Base-by-base conservation (phyloP, 2,113 vertebrate species). In the Sturnus vulgaris region DNA sequence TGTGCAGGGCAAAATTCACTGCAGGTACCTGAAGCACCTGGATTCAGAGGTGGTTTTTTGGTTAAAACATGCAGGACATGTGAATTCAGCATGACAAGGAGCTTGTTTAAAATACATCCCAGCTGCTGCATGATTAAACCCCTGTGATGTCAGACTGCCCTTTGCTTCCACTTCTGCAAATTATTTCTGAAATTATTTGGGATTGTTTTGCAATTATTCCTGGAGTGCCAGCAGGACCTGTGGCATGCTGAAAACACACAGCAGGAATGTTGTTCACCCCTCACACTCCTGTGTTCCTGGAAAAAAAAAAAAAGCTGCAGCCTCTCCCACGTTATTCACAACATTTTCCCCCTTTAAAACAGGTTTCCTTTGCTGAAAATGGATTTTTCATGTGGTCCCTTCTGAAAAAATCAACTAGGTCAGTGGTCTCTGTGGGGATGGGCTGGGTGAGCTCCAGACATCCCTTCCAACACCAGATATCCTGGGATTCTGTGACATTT, bases 401-500 rank as follows among this genome's bases (percentile, higher is more conserved):
- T 24, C 5, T 52, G 39, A 76, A 90, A 56, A 40, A 40, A 12
- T 40, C 39, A 80, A 5, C 8, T 16, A 31, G 19, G 17, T 35
- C 31, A 27, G 13, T 30, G 30, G 7, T 63, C 12, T 21, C 35
- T 70, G 5, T 1, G 69, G 39, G 64, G 35, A n/a, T 18, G 33
- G 50, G 1, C 16, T 31, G 27, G 27, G 3, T 2, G 3, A 53
- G 14, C 47, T 35, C 39, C 60, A 65, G 11, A 30, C 3, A 2
- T 1, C 1, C 31, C 22, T 39, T 21, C 44, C 30, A 28, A 1
- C 27, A 37, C 55, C 15, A 61, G 0, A 5, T 7, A 20, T 2
- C 1, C 37, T 82, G 65, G 15, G 6, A 20, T 24, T 35, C 30
- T 40, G 39, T 40, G 39, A 40, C 39, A 40, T 13, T 50, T 25